These are phyloP conservation scores for Palythoa grandiflora DNA, from an alignment of 92 coral and sea anemone genomes.

Conservation along the genomic window DNA sequence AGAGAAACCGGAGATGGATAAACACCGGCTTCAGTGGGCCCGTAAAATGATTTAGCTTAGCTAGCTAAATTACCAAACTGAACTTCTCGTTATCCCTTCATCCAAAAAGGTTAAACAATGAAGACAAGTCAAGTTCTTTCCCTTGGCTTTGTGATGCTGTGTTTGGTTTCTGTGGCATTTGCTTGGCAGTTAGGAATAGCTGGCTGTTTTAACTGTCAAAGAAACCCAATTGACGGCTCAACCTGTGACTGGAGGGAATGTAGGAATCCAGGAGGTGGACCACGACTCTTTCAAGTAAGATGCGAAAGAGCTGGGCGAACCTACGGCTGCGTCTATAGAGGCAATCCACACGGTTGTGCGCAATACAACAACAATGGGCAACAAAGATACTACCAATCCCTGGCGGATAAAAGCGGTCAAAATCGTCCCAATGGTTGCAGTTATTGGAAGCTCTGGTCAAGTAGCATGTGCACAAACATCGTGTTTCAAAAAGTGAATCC, in stretches of 20 bases:
- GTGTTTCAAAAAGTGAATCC: neutral
- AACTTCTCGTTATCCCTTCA: neutral
- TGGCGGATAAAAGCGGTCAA: neutral
- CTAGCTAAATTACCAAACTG: neutral
- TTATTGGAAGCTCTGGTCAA: neutral
- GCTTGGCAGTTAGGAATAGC: conserved; percentile 16
- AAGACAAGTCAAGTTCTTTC: neutral
- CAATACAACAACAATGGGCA: neutral
- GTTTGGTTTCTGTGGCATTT: neutral
- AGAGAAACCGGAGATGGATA: too few species aligned
- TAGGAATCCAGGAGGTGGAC: conserved; percentile 10
- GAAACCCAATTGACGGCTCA: conserved; percentile 15
- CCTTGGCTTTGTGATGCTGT: neutral
- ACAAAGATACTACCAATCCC: neutral
- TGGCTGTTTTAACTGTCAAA: neutral
- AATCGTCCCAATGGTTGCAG: conserved; percentile 7
- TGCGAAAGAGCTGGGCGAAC: conserved; percentile 7
- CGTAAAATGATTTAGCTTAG: too few species aligned
- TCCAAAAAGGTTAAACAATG: neutral
- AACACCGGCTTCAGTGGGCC: too few species aligned
- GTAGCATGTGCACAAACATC: neutral
- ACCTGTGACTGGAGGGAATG: conserved; percentile 31
- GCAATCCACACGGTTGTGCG: conserved; percentile 32
- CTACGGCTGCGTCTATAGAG: conserved; percentile 44
- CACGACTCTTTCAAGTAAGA: conserved; percentile 25